These are phyloP conservation scores for Passer domesticus DNA, from an alignment of 2,113 vertebrate species.

Conservation along the genomic window DNA sequence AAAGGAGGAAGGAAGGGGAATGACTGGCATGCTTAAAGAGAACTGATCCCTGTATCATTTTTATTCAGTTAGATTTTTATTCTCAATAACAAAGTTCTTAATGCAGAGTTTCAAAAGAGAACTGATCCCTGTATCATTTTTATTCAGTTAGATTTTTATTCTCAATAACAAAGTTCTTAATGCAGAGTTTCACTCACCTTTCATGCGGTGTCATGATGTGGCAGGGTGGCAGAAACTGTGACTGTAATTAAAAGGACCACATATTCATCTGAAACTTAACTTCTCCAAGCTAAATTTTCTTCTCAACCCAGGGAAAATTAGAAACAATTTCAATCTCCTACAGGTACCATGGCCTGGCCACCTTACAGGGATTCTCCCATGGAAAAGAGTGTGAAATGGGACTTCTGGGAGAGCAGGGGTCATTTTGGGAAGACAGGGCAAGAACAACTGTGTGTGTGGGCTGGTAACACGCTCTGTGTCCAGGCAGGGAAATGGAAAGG, in stretches of 20 bases:
- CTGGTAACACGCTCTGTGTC: background rate
- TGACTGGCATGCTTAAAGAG: background rate
- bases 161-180: background rate
- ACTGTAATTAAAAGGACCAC: background rate
- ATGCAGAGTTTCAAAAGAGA: background rate
- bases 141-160: background rate
- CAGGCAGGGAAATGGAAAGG: background rate
- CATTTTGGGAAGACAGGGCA: background rate
- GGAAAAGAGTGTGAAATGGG: background rate
- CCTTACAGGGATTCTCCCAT: background rate
- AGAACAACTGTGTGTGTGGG: background rate
- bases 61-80: background rate
- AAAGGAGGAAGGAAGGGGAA: background rate
- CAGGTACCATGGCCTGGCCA: rapidly evolving
- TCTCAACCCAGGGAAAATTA: background rate
- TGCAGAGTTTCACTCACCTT: rapidly evolving
- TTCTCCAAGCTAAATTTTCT: background rate
- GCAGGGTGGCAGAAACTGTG: background rate
- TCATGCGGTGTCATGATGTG: background rate
- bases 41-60: background rate
- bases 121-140: background rate
- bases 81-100: background rate
- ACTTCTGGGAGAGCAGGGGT: background rate
- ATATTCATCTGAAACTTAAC: background rate
- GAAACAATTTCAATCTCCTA: background rate